Base-by-base conservation (phyloP, 1,140 invertebrate genomes). In the Caerostris extrusa region DNA sequence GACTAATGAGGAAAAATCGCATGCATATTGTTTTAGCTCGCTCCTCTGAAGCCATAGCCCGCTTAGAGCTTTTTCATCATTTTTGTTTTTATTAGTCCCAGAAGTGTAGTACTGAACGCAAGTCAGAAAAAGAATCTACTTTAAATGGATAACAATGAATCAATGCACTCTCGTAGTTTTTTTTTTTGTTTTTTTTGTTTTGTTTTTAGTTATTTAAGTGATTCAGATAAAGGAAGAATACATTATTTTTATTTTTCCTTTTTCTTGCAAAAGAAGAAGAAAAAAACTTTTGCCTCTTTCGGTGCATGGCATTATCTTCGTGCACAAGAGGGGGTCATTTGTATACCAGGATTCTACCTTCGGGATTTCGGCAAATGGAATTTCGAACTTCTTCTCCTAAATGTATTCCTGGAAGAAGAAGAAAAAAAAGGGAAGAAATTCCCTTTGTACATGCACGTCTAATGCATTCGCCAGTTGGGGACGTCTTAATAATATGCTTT, bases 121-220 rank as follows among this genome's bases (percentile, higher is more conserved):
- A 87, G 64, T 87, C 91, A 86, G 58, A 60, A 17, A n/a, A 93
- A 93, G 81, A 93, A 83, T 83, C 90, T 91, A 64, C 83, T 93
- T 83, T 93, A 93, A 93, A 93, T 93, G 83, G 83, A 93, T 87
- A 93, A 93, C 91, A 93, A 93, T 93, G 91, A 93, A 93, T 93
- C 91, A 93, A 93, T 86, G 83, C 64, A 77, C 86, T 77, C 61
- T 90, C 53, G 34, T 61, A 12, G 60, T 57, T 90, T 64, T 86
- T 71, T 87, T n/a, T n/a, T n/a, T n/a, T n/a, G n/a, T n/a, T n/a
- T n/a, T n/a, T n/a, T n/a, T n/a, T n/a, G n/a, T n/a, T n/a, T 93
- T 86, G 50, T 93, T 93, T 87, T 69, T 60, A 77, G 56, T 57
- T 60, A 67, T 91, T 93, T 93, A 93, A 87, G 91, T 93, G 91